Evolutionary conservation across 2,113 vertebrate species (phyloP).

Genomic region (Oncorhynchus gorbuscha): DNA sequence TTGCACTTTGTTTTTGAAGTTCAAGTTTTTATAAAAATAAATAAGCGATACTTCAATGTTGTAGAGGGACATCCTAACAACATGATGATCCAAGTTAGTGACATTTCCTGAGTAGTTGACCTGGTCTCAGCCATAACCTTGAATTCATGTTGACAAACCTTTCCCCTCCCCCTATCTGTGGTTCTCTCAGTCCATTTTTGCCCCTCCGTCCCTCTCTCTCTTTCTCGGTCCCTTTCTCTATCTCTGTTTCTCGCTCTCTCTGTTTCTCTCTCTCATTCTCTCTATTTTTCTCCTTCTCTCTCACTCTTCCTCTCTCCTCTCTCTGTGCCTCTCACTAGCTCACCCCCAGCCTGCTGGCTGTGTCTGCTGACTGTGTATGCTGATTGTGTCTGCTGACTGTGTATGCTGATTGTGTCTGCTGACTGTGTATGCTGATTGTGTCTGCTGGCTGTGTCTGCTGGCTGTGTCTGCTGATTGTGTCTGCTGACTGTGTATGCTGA

Average conservation of each 20-base stretch:
- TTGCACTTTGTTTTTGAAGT: too few species aligned
- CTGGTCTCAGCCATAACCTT: constrained; percentile 46
- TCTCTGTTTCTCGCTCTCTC: not conserved
- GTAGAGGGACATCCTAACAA: too few species aligned
- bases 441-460: not conserved
- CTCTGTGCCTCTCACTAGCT: too few species aligned
- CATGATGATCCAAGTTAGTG: not conserved
- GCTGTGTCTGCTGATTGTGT: too few species aligned
- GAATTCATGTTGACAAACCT: constrained; percentile 58
- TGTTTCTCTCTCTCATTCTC: not conserved
- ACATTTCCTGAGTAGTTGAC: constrained; percentile 38
- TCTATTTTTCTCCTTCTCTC: too few species aligned
- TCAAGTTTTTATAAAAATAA: too few species aligned
- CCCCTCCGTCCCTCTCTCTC: constrained; percentile 59
- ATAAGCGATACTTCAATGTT: too few species aligned
- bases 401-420: constrained; percentile 25
- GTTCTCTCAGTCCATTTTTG: constrained; percentile 65
- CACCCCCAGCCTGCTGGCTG: not conserved
- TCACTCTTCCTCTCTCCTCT: too few species aligned
- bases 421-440: not conserved
- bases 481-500: constrained; percentile 2
- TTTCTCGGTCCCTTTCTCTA: constrained; percentile 14
- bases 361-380: not conserved
- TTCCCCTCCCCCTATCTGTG: constrained; percentile 67
- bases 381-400: too few species aligned